Conservation (phyloP, 2,888 invertebrate genomes). For the Therioaphis trifolii region DNA sequence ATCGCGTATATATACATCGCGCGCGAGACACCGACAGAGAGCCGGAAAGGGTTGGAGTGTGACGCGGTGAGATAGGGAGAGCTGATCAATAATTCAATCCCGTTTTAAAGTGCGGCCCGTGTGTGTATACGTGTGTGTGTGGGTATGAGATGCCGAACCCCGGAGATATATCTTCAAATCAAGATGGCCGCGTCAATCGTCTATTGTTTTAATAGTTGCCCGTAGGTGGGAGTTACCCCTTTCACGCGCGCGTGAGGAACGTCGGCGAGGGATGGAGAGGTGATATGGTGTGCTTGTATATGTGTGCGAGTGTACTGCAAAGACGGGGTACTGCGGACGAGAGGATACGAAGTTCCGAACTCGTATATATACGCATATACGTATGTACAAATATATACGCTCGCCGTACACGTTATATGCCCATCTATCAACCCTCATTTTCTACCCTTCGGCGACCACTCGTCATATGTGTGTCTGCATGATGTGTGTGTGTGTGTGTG, state of each 20-base stretch:
- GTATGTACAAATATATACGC: not conserved
- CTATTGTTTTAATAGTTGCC: slow-evolving; percentile 64
- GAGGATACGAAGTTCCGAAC: slow-evolving; percentile 56
- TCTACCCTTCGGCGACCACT: slow-evolving; percentile 63
- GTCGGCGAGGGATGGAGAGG: not conserved
- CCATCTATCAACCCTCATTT: slow-evolving; percentile 63
- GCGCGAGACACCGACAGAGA: slow-evolving; percentile 32
- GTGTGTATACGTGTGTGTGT: slow-evolving; percentile 27
- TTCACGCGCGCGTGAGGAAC: slow-evolving; percentile 20
- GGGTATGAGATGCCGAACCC: slow-evolving; percentile 59
- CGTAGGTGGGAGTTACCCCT: slow-evolving; percentile 63
- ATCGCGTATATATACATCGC: not conserved
- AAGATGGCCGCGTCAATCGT: slow-evolving; percentile 65
- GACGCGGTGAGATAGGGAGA: slow-evolving; percentile 20
- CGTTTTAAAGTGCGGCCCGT: slow-evolving; percentile 63
- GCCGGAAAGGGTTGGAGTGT: slow-evolving; percentile 13
- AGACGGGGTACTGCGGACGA: slow-evolving; percentile 20
- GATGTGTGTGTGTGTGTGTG: slow-evolving; percentile 1
- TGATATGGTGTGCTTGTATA: not conserved
- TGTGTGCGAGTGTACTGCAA: slow-evolving; percentile 9
- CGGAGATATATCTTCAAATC: slow-evolving; percentile 64
- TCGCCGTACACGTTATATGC: slow-evolving; percentile 43
- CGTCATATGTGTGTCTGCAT: slow-evolving; percentile 51
- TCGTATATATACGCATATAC: slow-evolving; percentile 22
- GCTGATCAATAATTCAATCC: slow-evolving; percentile 65